phyloP scores from a whole-genome alignment of 2,888 invertebrate genomes.

The Dicyrtomina minuta region DNA sequence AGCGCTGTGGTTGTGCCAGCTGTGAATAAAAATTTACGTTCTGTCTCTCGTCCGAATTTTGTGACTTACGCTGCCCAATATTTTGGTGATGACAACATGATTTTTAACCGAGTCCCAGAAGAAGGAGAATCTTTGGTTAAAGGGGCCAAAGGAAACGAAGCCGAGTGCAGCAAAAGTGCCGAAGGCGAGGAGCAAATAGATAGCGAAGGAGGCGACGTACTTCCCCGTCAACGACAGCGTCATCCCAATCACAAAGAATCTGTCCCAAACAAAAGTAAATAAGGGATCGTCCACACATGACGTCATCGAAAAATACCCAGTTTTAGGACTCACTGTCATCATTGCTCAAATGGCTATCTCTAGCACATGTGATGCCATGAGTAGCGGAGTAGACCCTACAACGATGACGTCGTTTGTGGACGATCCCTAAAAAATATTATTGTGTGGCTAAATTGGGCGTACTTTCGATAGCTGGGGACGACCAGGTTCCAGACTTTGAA shows the following conservation, averaged over 20 bases:
- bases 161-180: no score
- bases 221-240: no score
- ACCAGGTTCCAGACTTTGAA: conserved; percentile 2
- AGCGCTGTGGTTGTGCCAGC: no score
- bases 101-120: neutral
- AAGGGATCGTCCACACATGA: neutral
- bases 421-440: neutral
- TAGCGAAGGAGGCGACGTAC: no score
- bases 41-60: no score
- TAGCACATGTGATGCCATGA: neutral
- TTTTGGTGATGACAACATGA: neutral
- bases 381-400: neutral
- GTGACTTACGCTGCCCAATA: neutral
- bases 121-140: neutral
- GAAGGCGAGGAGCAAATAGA: no score
- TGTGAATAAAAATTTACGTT: no score
- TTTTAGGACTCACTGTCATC: no score
- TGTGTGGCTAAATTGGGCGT: no score
- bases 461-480: neutral
- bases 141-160: no score
- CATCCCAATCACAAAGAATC: neutral
- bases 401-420: neutral
- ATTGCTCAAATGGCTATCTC: neutral
- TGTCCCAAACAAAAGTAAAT: neutral
- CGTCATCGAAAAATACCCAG: neutral